Percentiles rank a stretch among this genome's conserved stretches.
phyloP scores from a whole-genome alignment of 2,888 invertebrate species.

The Blera fallax region DNA sequence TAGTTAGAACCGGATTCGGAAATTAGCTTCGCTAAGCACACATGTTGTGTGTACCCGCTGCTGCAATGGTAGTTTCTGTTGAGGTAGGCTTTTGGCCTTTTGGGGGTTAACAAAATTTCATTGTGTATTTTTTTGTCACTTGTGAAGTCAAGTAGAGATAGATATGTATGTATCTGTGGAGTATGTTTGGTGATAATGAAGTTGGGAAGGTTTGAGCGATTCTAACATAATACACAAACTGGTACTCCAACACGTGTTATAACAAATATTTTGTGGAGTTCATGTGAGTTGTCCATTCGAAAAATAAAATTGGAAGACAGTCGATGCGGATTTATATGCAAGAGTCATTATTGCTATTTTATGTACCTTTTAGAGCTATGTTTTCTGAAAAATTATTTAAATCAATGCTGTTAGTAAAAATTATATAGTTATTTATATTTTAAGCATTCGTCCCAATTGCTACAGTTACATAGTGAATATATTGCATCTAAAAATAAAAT shows the following conservation, averaged over 20 bases:
- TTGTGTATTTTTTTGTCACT: not conserved
- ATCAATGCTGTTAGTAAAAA: too few relatives aligned
- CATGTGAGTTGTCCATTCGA: too few relatives aligned
- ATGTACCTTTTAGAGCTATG: too few relatives aligned
- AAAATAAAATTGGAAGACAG: too few relatives aligned
- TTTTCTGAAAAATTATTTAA: too few relatives aligned
- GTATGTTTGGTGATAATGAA: not conserved
- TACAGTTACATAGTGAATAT: too few relatives aligned
- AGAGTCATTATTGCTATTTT: too few relatives aligned
- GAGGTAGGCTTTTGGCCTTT: slow-evolving; percentile 7
- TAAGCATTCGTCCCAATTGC: too few relatives aligned
- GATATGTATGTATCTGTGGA: not conserved
- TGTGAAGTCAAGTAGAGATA: not conserved
- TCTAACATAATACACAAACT: not conserved
- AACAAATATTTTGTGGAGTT: not conserved
- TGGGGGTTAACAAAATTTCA: not conserved
- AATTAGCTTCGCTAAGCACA: slow-evolving; percentile 13
- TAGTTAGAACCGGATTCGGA: slow-evolving; percentile 34
- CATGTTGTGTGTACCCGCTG: not conserved
- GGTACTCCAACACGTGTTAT: not conserved
- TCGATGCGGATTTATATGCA: too few relatives aligned
- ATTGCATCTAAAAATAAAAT: too few relatives aligned
- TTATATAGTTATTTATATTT: too few relatives aligned
- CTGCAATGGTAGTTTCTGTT: not conserved
- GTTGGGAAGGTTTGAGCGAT: not conserved